Percentiles rank a stretch among this genome's conserved stretches.
Conservation (phyloP, 64 coral and sea anemone genomes). For the Acropora yongei region DNA sequence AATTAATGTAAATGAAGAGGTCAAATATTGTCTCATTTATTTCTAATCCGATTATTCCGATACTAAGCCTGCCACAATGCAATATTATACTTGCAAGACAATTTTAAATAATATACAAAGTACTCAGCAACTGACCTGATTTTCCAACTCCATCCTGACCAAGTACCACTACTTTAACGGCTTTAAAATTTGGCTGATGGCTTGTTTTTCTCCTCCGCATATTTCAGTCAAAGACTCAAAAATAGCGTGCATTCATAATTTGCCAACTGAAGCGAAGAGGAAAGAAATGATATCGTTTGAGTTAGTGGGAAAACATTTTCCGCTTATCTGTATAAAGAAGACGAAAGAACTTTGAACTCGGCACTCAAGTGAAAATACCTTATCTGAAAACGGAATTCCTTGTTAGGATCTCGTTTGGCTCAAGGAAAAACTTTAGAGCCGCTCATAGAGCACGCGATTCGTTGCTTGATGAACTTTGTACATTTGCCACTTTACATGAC, state of each 20-base stretch:
- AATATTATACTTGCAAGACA: background rate
- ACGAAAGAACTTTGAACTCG: background rate
- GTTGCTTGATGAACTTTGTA: background rate
- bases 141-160: conserved; percentile 74
- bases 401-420: conserved; percentile 11
- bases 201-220: conserved; percentile 72
- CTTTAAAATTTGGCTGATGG: conserved; percentile 54
- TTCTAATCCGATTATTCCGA: background rate
- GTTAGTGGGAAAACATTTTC: background rate
- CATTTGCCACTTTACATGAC: background rate
- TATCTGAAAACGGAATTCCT: background rate
- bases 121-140: conserved; percentile 40
- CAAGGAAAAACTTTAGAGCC: background rate
- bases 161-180: conserved; percentile 40
- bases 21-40: background rate
- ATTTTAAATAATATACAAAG: background rate
- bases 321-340: background rate
- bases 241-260: background rate
- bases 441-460: background rate
- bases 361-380: background rate
- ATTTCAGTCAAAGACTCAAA: background rate
- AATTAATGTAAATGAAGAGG: conserved; percentile 5
- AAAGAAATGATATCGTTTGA: background rate
- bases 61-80: background rate
- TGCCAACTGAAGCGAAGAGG: background rate